Conservation (phyloP, 1,140 invertebrate species). For the Orchesella cincta region DNA sequence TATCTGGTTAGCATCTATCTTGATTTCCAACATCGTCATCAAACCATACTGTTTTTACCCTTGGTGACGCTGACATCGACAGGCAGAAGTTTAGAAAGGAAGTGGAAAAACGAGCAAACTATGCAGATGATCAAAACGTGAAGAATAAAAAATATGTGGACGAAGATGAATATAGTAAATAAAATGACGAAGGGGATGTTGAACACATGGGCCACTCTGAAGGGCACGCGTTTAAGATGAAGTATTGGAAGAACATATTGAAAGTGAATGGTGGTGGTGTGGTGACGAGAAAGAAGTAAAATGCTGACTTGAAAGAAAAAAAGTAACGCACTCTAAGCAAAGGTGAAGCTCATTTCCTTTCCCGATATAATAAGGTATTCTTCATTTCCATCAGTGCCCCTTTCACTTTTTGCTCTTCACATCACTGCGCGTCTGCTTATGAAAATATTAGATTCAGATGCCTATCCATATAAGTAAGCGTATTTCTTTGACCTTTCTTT, state of each 20-base stretch:
- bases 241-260: not conserved
- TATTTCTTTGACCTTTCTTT: not conserved
- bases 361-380: too few relatives aligned
- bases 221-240: conserved; percentile 29
- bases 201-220: conserved; percentile 28
- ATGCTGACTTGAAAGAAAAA: not conserved
- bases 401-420: not conserved
- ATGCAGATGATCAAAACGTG: not conserved
- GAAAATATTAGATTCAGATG: not conserved
- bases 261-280: not conserved
- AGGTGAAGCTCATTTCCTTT: conserved; percentile 28
- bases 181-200: not conserved
- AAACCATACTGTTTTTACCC: not conserved
- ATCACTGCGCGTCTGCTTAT: not conserved
- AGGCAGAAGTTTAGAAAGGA: not conserved
- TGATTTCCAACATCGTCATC: not conserved
- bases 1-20: not conserved
- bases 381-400: not conserved
- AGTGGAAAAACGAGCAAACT: not conserved
- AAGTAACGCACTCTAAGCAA: not conserved
- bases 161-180: conserved; percentile 14
- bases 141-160: not conserved
- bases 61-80: not conserved
- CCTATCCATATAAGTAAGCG: not conserved
- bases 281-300: not conserved